phyloP scores from a whole-genome alignment of 2,888 invertebrate species.

The Gymnocheta viridis region DNA sequence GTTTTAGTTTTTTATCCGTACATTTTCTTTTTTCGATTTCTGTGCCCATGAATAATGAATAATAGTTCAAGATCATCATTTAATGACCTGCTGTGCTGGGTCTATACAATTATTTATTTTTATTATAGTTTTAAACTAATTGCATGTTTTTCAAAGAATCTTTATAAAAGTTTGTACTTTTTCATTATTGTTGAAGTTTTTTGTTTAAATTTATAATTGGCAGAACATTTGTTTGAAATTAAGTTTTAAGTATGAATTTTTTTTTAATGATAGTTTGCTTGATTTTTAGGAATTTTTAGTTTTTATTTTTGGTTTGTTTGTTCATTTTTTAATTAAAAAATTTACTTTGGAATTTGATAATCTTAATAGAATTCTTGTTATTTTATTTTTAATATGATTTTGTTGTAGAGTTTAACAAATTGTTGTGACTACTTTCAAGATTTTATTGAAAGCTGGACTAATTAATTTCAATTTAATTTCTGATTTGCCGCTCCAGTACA shows the following conservation, averaged over 20 bases:
- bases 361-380: too few species aligned
- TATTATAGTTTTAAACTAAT: slow-evolving; percentile 43
- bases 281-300: background rate
- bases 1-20: background rate
- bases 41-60: slow-evolving; percentile 52
- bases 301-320: background rate
- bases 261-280: background rate
- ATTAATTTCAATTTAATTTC: background rate
- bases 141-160: slow-evolving; percentile 36
- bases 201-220: background rate
- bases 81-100: slow-evolving; percentile 63
- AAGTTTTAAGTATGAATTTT: background rate
- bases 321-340: background rate
- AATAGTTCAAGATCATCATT: slow-evolving; percentile 69
- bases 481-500: background rate
- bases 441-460: background rate
- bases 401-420: background rate
- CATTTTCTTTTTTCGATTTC: background rate
- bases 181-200: background rate
- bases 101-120: slow-evolving; percentile 50
- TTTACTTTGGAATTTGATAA: background rate
- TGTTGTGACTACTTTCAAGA: background rate
- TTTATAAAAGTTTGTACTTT: slow-evolving; percentile 8
- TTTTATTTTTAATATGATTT: background rate
- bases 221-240: background rate